These are phyloP conservation scores for Zaprionus obscuricornis DNA, from an alignment of 2,888 invertebrate species.

Conservation along the genomic window DNA sequence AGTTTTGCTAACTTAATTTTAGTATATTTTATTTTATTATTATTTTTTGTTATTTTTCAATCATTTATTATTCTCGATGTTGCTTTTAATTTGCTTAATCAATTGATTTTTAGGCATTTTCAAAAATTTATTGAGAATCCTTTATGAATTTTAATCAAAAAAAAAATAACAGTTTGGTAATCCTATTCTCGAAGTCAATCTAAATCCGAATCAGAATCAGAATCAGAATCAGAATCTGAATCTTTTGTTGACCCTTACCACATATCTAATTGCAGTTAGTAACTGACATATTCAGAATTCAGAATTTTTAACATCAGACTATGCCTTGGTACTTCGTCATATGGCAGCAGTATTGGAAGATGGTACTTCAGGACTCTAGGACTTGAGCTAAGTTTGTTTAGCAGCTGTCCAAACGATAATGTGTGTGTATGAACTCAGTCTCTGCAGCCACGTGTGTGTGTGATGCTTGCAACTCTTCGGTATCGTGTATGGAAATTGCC, in stretches of 20 bases:
- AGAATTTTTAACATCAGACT: constrained; percentile 21
- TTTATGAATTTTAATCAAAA: neutral
- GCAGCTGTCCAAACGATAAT: constrained; percentile 45
- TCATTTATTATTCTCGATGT: too few species aligned
- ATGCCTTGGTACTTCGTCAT: constrained; percentile 9
- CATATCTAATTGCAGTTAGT: constrained; percentile 26
- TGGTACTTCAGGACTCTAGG: constrained; percentile 42
- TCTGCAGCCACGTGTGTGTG: constrained; percentile 16
- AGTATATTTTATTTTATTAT: too few species aligned
- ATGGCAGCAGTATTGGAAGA: constrained; percentile 28
- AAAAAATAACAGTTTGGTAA: too few species aligned
- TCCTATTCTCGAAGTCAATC: too few species aligned
- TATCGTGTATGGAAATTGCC: constrained; percentile 56
- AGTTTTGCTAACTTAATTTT: too few species aligned
- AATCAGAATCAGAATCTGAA: neutral
- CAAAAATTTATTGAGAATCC: neutral
- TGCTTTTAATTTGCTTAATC: too few species aligned
- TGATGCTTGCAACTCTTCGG: constrained; percentile 9
- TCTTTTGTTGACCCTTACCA: constrained; percentile 9
- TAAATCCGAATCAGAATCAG: neutral
- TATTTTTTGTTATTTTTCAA: too few species aligned
- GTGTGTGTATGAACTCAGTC: constrained; percentile 19
- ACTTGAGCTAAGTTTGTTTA: constrained; percentile 50
- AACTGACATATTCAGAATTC: neutral
- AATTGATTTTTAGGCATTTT: neutral